Conservation (phyloP, 2,113 vertebrate genomes). For the Notothenia rossii region DNA sequence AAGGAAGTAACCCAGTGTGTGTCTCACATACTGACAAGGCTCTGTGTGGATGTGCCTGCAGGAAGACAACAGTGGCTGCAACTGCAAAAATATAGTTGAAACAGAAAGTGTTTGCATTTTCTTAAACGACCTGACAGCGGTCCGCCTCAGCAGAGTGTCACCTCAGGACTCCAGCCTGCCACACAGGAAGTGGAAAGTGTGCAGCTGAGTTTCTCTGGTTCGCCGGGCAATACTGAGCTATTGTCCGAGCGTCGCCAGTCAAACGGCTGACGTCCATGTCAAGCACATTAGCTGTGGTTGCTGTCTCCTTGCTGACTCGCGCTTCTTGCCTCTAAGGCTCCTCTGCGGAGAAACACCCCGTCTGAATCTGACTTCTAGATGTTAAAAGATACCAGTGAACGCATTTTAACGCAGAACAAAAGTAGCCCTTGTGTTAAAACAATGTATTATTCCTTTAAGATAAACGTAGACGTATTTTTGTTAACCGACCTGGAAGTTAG, state of each 20-base stretch:
- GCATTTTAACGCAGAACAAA: background rate
- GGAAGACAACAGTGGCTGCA: background rate
- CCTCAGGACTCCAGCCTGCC: slow-evolving; percentile 28
- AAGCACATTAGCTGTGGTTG: slow-evolving; percentile 31
- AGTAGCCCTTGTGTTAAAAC: background rate
- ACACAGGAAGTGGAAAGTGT: slow-evolving; percentile 6
- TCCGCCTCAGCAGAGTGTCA: slow-evolving; percentile 23
- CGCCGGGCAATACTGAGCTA: background rate
- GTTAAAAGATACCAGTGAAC: background rate
- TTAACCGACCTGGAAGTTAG: too few relatives aligned
- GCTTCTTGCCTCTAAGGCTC: slow-evolving; percentile 23
- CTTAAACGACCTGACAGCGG: slow-evolving; percentile 7
- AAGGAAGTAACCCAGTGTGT: slow-evolving; percentile 5
- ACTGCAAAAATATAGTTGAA: slow-evolving; percentile 4
- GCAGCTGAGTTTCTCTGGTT: slow-evolving; percentile 12
- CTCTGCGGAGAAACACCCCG: background rate
- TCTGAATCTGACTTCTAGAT: slow-evolving; percentile 1
- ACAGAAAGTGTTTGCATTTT: background rate
- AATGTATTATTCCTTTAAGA: background rate
- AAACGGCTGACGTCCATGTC: slow-evolving; percentile 45
- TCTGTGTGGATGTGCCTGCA: background rate
- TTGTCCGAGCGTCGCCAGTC: slow-evolving; percentile 15
- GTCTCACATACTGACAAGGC: slow-evolving; percentile 34
- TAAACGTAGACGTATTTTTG: background rate
- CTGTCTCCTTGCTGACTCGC: slow-evolving; percentile 2